These are phyloP conservation scores for Camponotus fellah DNA, from an alignment of 2,888 invertebrate genomes.

Conservation along the genomic window DNA sequence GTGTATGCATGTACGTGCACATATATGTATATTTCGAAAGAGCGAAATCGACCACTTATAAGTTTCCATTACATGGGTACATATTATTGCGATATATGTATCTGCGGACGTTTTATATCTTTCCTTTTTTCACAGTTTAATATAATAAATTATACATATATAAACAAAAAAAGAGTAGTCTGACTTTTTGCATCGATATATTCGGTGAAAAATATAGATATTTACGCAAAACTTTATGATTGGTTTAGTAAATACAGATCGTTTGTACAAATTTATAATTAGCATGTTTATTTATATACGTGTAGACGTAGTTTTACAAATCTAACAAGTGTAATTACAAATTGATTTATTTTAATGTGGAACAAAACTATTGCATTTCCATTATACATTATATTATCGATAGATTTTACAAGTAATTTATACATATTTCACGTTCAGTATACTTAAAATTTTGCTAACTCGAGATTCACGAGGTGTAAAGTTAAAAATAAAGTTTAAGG, in stretches of 20 bases:
- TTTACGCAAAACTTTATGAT: not conserved
- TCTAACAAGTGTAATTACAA: not conserved
- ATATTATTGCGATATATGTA: not conserved
- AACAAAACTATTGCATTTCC: conserved; percentile 63
- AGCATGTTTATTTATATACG: conserved; percentile 4
- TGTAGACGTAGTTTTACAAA: conserved; percentile 2
- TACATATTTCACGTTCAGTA: not conserved
- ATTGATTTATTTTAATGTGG: conserved; percentile 29
- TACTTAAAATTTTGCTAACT: not conserved
- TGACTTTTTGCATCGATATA: not conserved
- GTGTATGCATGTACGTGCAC: conserved; percentile 9
- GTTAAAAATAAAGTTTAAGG: conserved; percentile 15
- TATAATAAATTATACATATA: conserved; percentile 5
- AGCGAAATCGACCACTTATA: not conserved
- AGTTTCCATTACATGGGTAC: not conserved
- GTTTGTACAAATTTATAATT: not conserved
- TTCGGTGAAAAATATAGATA: conserved; percentile 1
- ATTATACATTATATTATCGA: conserved; percentile 7
- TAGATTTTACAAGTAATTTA: conserved; percentile 9
- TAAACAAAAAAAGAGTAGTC: not conserved
- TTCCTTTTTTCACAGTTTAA: conserved; percentile 6
- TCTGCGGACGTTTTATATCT: not conserved
- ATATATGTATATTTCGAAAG: not conserved
- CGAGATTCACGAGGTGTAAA: not conserved
- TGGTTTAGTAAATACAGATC: not conserved